phyloP scores from a whole-genome alignment of 2,888 invertebrate genomes.

The Antheraea yamamai region DNA sequence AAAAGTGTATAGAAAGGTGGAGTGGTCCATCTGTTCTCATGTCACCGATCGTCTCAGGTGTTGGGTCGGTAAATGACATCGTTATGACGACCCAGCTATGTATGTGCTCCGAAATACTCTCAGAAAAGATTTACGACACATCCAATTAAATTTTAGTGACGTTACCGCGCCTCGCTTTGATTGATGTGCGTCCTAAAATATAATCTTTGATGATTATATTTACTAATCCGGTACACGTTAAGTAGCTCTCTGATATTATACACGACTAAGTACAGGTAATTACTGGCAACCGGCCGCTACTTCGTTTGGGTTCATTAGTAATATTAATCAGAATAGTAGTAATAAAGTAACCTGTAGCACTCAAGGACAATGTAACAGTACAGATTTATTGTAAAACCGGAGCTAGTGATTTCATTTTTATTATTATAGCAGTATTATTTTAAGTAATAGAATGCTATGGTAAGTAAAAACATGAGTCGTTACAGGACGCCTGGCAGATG shows the following conservation, averaged over 20 bases:
- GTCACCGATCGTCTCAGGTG: conserved; percentile 47
- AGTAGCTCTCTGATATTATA: neutral
- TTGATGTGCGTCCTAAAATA: conserved; percentile 49
- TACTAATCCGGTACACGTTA: conserved; percentile 2
- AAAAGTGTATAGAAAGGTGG: neutral
- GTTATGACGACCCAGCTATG: conserved; percentile 5
- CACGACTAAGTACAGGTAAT: neutral
- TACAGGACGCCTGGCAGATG: no score
- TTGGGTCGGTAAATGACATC: conserved; percentile 46
- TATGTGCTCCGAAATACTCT: neutral
- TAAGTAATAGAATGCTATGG: no score
- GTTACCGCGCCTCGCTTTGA: conserved; percentile 46
- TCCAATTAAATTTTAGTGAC: conserved; percentile 53
- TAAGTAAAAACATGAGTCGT: no score
- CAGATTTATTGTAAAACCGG: no score
- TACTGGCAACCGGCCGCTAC: neutral
- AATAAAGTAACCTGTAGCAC: no score
- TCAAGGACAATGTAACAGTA: no score
- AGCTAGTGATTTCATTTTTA: no score
- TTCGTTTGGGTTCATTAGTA: no score
- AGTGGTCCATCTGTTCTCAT: no score
- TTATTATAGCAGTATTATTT: no score
- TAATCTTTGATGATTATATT: conserved; percentile 20
- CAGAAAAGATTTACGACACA: conserved; percentile 46
- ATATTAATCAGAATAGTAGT: no score